Evolutionary conservation across 2,888 invertebrate species (phyloP), one percentile per base, ranked within the genome.

Genomic region (Sussaba pulchella): DNA sequence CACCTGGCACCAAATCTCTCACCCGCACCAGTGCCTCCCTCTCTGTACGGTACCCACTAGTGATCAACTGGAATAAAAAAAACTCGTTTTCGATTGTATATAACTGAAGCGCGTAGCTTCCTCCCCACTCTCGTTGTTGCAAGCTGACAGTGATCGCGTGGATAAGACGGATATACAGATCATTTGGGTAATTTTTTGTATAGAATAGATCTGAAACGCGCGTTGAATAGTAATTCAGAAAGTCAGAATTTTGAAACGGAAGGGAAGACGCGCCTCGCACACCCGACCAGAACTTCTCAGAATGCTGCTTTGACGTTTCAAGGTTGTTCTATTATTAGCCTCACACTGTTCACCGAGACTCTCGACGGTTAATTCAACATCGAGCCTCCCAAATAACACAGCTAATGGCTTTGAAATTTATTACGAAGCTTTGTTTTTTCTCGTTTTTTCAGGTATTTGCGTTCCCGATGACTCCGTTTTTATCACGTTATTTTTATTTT

Each of bases 371-470:
- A 64, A 67, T 69, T 76, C 47, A 57, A 45, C 50, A 41, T 4
- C 36, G n/a, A 52, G 63, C 41, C 57, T 63, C 47, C 36, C 57
- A 63, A 77, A 76, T 57, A 72, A 64, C 47, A 47, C 63, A 14
- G 36, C 71, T 69, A 76, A 69, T 45, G 76, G 63, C 63, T 57
- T 43, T n/a, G 36, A 52, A 72, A 73, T 76, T 81, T 76, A 81
- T 81, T 57, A 47, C 73, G 45, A 10, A 76, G 50, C 39, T 26
- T 52, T 67, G n/a, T n/a, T n/a, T 66, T 24, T 41, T 12, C 45
- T 76, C 54, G 9, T 76, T 63, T 69, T 41, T 47, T 57, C 47
- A 14, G 31, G 61, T 47, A 69, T 72, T 52, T 31, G 54, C 9
- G 14, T 19, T 43, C 52, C 67, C n/a, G 14, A 9, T 19, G 19